Percentiles rank a stretch among this genome's conserved stretches.
Conservation (phyloP, 2,888 invertebrate species). For the Bedellia somnulentella region DNA sequence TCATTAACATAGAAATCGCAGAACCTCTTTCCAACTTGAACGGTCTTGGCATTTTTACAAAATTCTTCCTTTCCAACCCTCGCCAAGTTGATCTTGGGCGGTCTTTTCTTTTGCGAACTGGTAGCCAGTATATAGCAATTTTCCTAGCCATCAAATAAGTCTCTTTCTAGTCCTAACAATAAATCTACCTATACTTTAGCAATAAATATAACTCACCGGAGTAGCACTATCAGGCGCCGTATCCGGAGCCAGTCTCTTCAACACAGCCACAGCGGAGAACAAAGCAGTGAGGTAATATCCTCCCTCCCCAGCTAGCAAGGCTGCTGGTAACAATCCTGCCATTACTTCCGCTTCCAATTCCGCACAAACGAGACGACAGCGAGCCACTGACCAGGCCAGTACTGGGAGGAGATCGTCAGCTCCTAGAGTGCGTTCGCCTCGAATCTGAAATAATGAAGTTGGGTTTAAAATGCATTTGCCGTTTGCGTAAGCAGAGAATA, state of each 20-base stretch:
- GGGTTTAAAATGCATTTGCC: too few relatives aligned
- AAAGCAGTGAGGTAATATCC: constrained; percentile 94
- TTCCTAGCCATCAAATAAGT: too few relatives aligned
- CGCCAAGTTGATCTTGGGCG: too few relatives aligned
- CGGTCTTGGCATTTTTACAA: too few relatives aligned
- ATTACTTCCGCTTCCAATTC: constrained; percentile 96
- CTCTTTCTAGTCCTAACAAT: too few relatives aligned
- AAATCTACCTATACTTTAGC: neutral
- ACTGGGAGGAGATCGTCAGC: constrained; percentile 91
- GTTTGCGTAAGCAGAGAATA: too few relatives aligned
- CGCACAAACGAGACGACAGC: constrained; percentile 86
- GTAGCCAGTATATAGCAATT: too few relatives aligned
- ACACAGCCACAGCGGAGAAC: constrained; percentile 88
- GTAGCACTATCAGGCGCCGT: constrained; percentile 29
- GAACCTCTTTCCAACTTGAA: too few relatives aligned
- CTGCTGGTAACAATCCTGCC: constrained; percentile 91
- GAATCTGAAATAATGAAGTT: constrained; percentile 56
- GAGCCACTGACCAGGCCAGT: constrained; percentile 88
- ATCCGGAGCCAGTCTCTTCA: constrained; percentile 70
- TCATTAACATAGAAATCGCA: too few relatives aligned
- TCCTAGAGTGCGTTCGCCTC: constrained; percentile 70
- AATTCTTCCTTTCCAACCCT: too few relatives aligned
- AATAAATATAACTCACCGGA: constrained; percentile 47
- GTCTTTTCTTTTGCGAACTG: too few relatives aligned
- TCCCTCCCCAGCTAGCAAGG: constrained; percentile 87